A percentile compares a stretch with the other conserved stretches of the same genome.
phyloP scores from a whole-genome alignment of 2,888 invertebrate genomes.

The Andrena trimmerana region DNA sequence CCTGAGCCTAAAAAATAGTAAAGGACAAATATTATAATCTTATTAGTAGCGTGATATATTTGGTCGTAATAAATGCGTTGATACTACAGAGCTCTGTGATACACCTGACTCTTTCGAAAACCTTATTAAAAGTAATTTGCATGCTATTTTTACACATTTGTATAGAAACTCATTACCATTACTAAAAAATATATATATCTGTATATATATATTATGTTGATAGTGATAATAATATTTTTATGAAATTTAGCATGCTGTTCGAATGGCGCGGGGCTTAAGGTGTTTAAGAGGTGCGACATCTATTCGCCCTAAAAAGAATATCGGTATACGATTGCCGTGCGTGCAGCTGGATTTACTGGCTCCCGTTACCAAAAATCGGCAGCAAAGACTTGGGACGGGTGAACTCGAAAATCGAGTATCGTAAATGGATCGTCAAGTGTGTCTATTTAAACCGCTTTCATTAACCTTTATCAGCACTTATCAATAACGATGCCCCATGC shows the following conservation, averaged over 20 bases:
- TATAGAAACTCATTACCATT: no score
- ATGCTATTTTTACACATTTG: no score
- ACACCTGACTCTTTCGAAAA: no score
- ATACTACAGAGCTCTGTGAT: no score
- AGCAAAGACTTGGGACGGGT: neutral
- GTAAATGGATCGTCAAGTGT: slow-evolving; percentile 41
- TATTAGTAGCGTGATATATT: no score
- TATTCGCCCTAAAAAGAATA: slow-evolving; percentile 3
- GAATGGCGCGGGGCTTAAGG: neutral
- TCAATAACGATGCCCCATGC: slow-evolving; percentile 58
- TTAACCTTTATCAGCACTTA: slow-evolving; percentile 66
- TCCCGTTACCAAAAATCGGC: neutral
- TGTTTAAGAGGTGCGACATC: slow-evolving; percentile 7
- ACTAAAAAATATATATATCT: no score
- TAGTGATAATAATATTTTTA: no score
- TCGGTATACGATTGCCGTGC: neutral
- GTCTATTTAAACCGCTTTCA: slow-evolving; percentile 63
- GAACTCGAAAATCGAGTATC: slow-evolving; percentile 32
- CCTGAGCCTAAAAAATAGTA: no score
- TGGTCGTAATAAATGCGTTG: no score
- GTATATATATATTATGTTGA: no score
- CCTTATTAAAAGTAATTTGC: no score
- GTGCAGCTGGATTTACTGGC: neutral
- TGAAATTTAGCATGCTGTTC: neutral
- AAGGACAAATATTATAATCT: no score